Evolutionary conservation across 2,113 vertebrate genomes (phyloP).

Genomic region (Podocnemis expansa): DNA sequence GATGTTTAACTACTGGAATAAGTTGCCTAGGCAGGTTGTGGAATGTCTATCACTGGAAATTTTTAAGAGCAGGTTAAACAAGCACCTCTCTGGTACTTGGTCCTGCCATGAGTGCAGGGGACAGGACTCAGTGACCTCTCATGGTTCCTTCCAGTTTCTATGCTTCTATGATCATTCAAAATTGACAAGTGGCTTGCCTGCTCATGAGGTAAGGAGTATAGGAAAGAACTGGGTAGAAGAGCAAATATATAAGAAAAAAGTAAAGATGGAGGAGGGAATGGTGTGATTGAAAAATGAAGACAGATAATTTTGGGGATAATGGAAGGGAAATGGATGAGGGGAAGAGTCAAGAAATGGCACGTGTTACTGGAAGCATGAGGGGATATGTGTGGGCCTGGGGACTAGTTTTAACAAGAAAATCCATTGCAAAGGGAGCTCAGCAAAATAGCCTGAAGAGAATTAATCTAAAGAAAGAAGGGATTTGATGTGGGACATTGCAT

Average conservation of each 20-base stretch:
- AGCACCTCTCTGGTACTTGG: too few species aligned
- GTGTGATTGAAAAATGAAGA: slow-evolving; percentile 11
- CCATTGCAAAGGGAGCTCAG: neutral
- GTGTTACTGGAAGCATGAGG: neutral
- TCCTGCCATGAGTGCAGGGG: too few species aligned
- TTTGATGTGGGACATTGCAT: neutral
- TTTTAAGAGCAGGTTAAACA: too few species aligned
- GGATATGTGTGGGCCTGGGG: neutral
- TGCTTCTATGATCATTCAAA: too few species aligned
- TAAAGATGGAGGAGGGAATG: rapidly evolving
- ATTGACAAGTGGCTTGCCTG: neutral
- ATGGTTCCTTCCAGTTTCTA: too few species aligned
- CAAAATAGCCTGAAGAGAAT: neutral
- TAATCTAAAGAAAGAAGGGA: neutral
- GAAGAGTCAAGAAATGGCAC: neutral
- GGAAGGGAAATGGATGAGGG: neutral
- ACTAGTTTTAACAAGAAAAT: neutral
- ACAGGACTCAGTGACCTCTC: too few species aligned
- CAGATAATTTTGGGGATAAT: neutral
- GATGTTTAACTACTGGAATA: too few species aligned
- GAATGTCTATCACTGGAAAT: too few species aligned
- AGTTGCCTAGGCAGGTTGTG: too few species aligned
- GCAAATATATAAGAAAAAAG: neutral
- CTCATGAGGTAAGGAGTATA: neutral
- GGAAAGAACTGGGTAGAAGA: neutral